Percentiles rank a stretch among this genome's conserved stretches.
Evolutionary conservation across 2,797 vertebrate genomes (phyloP).

Genomic region (Gadopsis bispinosus): DNA sequence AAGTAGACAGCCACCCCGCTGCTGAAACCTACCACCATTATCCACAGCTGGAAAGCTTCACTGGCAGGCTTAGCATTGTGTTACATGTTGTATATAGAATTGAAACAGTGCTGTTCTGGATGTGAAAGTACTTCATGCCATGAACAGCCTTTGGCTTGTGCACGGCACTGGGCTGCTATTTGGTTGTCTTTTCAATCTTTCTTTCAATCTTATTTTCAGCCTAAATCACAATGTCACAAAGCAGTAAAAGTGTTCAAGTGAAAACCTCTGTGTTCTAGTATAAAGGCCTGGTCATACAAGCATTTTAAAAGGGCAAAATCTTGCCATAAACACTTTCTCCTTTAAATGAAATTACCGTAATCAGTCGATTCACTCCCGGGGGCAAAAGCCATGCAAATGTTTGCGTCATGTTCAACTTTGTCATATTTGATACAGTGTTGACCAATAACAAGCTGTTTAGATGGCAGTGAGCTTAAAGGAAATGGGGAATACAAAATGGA

Average conservation of each 20-base stretch:
- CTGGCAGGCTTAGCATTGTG: slow-evolving; percentile 19
- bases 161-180: neutral
- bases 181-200: neutral
- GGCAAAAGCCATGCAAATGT: neutral
- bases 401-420: neutral
- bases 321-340: neutral
- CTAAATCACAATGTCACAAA: neutral
- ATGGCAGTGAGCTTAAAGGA: neutral
- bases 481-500: neutral
- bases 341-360: neutral
- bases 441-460: neutral
- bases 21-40: slow-evolving; percentile 22
- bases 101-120: slow-evolving; percentile 27
- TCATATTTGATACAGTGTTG: neutral
- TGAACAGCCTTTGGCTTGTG: neutral
- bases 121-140: slow-evolving; percentile 17
- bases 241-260: neutral
- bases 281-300: neutral
- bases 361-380: neutral
- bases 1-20: slow-evolving; percentile 24
- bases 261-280: neutral
- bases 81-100: slow-evolving; percentile 29
- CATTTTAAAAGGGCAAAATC: neutral
- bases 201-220: neutral
- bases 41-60: slow-evolving; percentile 47